A percentile compares a stretch with the other conserved stretches of the same genome.
phyloP scores from a whole-genome alignment of 2,888 invertebrate genomes.

The Allolobophora icterica region DNA sequence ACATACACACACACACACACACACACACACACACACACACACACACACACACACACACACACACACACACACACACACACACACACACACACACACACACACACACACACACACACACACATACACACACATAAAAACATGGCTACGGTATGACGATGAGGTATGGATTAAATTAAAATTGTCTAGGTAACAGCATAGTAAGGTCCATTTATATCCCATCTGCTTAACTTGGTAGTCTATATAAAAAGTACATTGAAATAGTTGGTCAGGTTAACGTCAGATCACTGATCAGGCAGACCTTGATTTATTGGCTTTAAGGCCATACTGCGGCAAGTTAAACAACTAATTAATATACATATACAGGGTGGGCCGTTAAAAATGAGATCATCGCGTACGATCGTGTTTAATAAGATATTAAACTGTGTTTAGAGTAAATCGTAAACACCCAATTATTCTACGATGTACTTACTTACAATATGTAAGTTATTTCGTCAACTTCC shows the following conservation, averaged over 20 bases:
- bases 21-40: not conserved
- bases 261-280: not conserved
- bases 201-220: not conserved
- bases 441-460: too few species aligned
- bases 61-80: not conserved
- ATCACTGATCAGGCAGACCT: not conserved
- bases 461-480: too few species aligned
- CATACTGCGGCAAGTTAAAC: not conserved
- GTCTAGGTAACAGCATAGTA: not conserved
- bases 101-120: slow-evolving; percentile 23
- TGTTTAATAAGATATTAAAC: too few species aligned
- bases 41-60: not conserved
- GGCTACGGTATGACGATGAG: not conserved
- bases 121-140: not conserved
- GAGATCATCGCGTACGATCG: too few species aligned
- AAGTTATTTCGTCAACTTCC: too few species aligned
- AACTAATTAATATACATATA: not conserved
- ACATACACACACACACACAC: too few species aligned
- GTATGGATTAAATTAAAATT: not conserved
- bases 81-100: slow-evolving; percentile 30
- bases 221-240: not conserved
- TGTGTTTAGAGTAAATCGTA: too few species aligned
- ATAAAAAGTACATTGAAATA: not conserved
- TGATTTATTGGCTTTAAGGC: not conserved
- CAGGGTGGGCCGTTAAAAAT: too few species aligned